These are phyloP conservation scores for Apocrypta bakeri DNA, from an alignment of 1,140 invertebrate genomes.

Conservation along the genomic window DNA sequence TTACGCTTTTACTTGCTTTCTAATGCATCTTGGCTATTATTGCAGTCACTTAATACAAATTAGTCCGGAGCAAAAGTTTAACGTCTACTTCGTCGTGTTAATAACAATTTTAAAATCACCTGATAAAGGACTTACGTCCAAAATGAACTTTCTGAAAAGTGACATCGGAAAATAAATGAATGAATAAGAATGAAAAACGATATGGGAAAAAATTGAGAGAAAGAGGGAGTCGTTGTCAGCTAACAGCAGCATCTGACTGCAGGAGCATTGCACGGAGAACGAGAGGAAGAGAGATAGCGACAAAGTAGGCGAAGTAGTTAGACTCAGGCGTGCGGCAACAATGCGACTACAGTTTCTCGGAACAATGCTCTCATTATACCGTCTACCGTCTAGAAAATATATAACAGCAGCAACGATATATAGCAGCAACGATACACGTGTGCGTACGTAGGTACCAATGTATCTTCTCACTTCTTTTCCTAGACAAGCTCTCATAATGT, in stretches of 20 bases:
- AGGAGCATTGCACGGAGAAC: not conserved
- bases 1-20: conserved; percentile 18
- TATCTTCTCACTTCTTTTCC: conserved; percentile 31
- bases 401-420: conserved; percentile 43
- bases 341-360: conserved; percentile 71
- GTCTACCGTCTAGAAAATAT: conserved; percentile 61
- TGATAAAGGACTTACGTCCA: not conserved
- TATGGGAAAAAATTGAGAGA: conserved; percentile 14
- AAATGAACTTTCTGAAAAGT: not conserved
- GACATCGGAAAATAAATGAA: conserved; percentile 24
- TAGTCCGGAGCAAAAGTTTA: not conserved
- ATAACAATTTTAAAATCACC: not conserved
- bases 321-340: conserved; percentile 64
- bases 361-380: conserved; percentile 72
- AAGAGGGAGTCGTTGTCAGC: conserved; percentile 4
- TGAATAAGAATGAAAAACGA: conserved; percentile 45
- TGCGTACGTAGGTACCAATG: not conserved
- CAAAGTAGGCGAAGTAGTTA: conserved; percentile 36
- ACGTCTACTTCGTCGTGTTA: not conserved
- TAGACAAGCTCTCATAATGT: conserved; percentile 9
- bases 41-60: not conserved
- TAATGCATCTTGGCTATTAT: conserved; percentile 1
- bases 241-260: not conserved
- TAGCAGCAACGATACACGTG: conserved; percentile 55
- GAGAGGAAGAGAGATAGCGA: conserved; percentile 7